These are phyloP conservation scores for Sarotherodon lohbergeri DNA, from an alignment of 2,113 vertebrate genomes.

Conservation along the genomic window DNA sequence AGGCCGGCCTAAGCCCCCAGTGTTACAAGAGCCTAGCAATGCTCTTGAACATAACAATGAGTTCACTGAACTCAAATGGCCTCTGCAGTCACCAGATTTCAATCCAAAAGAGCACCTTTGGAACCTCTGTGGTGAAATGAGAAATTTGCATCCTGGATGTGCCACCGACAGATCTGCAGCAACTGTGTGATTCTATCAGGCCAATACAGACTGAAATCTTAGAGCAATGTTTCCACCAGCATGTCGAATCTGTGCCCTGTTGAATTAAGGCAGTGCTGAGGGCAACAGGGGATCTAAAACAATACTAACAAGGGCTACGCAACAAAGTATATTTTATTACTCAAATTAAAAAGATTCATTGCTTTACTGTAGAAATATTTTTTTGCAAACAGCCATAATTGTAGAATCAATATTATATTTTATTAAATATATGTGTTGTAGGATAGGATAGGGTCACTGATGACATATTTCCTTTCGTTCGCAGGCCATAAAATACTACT, in stretches of 20 bases:
- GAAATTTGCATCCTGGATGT: neutral
- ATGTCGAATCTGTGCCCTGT: neutral
- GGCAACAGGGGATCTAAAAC: neutral
- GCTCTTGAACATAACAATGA: neutral
- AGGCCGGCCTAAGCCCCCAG: neutral
- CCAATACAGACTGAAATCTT: neutral
- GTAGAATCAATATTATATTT: neutral
- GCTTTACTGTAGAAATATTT: neutral
- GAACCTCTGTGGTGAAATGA: neutral
- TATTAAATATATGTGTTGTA: neutral
- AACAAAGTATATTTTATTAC: neutral
- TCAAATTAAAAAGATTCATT: neutral
- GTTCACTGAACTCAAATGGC: neutral
- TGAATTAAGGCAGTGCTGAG: neutral
- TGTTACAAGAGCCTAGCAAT: neutral
- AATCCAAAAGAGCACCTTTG: neutral
- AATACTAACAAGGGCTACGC: neutral
- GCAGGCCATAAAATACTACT: neutral
- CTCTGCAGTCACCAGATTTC: neutral
- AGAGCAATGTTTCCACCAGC: neutral
- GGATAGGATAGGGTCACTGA: neutral
- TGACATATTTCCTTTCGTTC: neutral
- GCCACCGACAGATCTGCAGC: neutral
- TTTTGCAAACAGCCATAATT: neutral
- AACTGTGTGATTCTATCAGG: neutral